Evolutionary conservation across 2,113 vertebrate species (phyloP).

Genomic region (human): GRCh38 chr4:22894501-22895000

Average conservation of each 20-base stretch:
- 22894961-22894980: background rate
- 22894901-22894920: background rate
- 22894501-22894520: background rate
- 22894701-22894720: background rate
- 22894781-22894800: background rate
- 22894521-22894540: background rate
- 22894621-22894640: background rate
- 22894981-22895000: background rate
- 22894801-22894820: background rate
- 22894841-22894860: background rate
- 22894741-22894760: no score
- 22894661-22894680: background rate
- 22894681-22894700: background rate
- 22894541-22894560: background rate
- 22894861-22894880: background rate
- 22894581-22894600: background rate
- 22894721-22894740: background rate
- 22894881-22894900: background rate
- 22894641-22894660: background rate
- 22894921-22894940: constrained; percentile 14
- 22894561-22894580: background rate
- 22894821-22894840: background rate
- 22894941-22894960: background rate
- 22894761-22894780: background rate
- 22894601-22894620: background rate